Base-by-base conservation (phyloP, 2,113 vertebrate genomes). In the Erythrolamprus reginae region DNA sequence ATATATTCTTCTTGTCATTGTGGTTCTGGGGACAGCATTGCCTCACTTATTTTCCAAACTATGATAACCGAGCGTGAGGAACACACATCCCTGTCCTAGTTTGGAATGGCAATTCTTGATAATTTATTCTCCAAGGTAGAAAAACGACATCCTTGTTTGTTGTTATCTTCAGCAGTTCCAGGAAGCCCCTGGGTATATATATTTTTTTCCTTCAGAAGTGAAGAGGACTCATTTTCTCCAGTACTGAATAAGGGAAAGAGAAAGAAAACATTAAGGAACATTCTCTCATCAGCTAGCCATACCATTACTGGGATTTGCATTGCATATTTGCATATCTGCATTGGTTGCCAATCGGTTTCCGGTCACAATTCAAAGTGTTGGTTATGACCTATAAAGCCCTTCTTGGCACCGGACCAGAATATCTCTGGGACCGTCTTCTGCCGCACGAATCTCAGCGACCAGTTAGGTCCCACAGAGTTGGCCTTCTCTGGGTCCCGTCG, bases 191-290 rank as follows among this genome's bases (percentile, higher is more conserved):
- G 83, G 90, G 7, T 0, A 4, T 89, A 82, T n/a, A n/a, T n/a
- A 50, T 28, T 61, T 48, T 90, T 48, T 90, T 89, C 24, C 65
- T 28, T 4, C 12, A 53, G 51, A 0, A 90, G 70, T 85, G 28
- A 84, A 90, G 24, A 33, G 17, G 77, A 26, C 50, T 97, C 95
- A 98, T 96, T 98, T 97, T 96, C 97, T 97, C 97, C 97, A 98
- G 86, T 98, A 98, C 97, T 98, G 84, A 38, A 21, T 38, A 12
- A 45, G 45, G 52, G 15, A 53, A 26, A 45, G 70, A 82, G 8
- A 82, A 42, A 45, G 21, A 77, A 77, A 38, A 77, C 2, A 77
- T 38, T 70, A 70, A 70, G 61, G 13, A 70, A 55, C 6, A 15
- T 23, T n/a, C n/a, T n/a, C n/a, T n/a, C n/a, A n/a, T n/a, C n/a